Conservation (phyloP, 2,797 vertebrate genomes). For the Takifugu ocellatus region DNA sequence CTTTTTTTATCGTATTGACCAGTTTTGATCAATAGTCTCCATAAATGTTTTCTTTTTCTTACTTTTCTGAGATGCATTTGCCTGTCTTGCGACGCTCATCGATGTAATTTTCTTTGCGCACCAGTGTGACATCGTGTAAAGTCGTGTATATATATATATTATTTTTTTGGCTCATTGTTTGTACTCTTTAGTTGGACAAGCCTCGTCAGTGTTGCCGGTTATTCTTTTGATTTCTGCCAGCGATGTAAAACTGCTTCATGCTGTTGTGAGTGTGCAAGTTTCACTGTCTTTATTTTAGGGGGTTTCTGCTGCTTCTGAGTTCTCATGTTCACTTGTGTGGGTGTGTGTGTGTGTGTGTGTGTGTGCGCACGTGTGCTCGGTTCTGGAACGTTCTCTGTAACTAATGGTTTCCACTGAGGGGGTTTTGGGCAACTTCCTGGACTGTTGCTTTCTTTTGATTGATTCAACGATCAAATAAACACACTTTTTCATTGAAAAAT, state of each 20-base stretch:
- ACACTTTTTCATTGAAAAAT: conserved; percentile 74
- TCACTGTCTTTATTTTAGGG: conserved; percentile 46
- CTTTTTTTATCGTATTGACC: conserved; percentile 56
- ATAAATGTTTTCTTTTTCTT: conserved; percentile 51
- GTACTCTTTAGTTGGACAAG: conserved; percentile 84
- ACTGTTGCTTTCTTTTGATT: conserved; percentile 87
- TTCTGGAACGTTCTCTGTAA: conserved; percentile 76
- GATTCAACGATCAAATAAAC: conserved; percentile 80
- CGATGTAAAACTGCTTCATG: conserved; percentile 85
- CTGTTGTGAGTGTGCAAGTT: conserved; percentile 68
- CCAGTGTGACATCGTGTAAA: conserved; percentile 89
- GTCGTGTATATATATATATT: conserved; percentile 83
- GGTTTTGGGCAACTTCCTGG: conserved; percentile 86
- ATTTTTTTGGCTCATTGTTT: conserved; percentile 87
- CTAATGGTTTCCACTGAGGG: conserved; percentile 87
- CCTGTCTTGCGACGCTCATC: conserved; percentile 67
- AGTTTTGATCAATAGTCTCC: conserved; percentile 61
- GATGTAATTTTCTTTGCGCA: conserved; percentile 75
- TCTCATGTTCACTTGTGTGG: conserved; percentile 34
- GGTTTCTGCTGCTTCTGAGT: conserved; percentile 66
- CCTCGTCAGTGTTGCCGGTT: conserved; percentile 77
- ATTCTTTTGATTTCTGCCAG: conserved; percentile 76
- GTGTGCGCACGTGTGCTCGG: conserved; percentile 53
- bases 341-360: conserved; percentile 36
- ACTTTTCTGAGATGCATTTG: conserved; percentile 42